These are phyloP conservation scores for Natator depressus DNA, from an alignment of 2,113 vertebrate genomes.

Conservation along the genomic window DNA sequence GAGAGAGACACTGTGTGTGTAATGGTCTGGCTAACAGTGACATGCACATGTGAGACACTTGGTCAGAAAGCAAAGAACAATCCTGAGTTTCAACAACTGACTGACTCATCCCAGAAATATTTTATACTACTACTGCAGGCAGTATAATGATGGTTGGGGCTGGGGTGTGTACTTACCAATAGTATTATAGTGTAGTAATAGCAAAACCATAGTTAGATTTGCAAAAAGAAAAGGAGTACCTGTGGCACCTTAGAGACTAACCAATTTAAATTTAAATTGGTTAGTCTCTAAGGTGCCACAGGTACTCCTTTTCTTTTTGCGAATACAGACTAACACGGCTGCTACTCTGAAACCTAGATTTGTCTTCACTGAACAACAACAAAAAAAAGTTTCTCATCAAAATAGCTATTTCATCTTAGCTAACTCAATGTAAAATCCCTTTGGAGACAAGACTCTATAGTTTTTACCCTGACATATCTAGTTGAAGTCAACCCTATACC, in stretches of 20 bases:
- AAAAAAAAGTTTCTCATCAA: not conserved
- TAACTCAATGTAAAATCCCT: not conserved
- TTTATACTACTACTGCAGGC: not conserved
- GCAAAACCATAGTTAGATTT: not conserved
- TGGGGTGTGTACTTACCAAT: not conserved
- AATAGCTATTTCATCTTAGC: not conserved
- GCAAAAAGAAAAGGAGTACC: too few relatives aligned
- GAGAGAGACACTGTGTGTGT: too few relatives aligned
- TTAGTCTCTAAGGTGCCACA: too few relatives aligned
- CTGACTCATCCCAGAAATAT: not conserved
- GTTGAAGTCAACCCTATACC: not conserved
- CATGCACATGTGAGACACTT: not conserved
- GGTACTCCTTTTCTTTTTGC: too few relatives aligned
- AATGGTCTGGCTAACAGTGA: not conserved
- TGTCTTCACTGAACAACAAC: not conserved
- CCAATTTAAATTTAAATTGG: too few relatives aligned
- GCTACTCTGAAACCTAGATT: not conserved
- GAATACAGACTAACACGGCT: too few relatives aligned
- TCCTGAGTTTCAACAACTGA: not conserved
- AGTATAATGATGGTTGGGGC: not conserved
- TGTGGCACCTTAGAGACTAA: too few relatives aligned
- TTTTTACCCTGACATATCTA: not conserved
- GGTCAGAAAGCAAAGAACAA: not conserved
- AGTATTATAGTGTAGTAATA: not conserved
- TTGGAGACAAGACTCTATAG: not conserved